A percentile compares a stretch with the other conserved stretches of the same genome.
Conservation (phyloP, 2,797 vertebrate genomes). For the Pygocentrus nattereri region DNA sequence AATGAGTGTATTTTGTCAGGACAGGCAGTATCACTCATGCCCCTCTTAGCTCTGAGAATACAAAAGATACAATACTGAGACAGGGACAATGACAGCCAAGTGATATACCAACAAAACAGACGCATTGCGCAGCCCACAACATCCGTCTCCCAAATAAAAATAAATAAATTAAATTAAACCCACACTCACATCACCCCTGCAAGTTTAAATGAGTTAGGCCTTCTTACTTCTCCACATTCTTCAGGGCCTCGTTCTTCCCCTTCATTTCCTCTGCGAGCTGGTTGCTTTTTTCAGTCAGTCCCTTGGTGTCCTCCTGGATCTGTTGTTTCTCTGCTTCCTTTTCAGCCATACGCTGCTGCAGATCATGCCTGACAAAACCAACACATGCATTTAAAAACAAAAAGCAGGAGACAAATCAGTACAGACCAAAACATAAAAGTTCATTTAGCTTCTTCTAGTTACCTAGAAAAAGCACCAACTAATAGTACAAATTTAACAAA, state of each 20-base stretch:
- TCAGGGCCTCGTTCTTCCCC: slow-evolving; percentile 86
- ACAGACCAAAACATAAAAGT: not conserved
- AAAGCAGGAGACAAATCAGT: not conserved
- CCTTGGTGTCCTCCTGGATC: slow-evolving; percentile 89
- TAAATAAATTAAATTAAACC: not conserved
- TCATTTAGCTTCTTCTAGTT: not conserved
- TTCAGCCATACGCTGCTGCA: slow-evolving; percentile 84
- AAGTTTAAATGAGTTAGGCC: slow-evolving; percentile 1
- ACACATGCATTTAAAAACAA: not conserved
- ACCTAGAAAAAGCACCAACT: not conserved
- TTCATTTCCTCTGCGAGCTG: slow-evolving; percentile 87
- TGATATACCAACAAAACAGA: slow-evolving; percentile 14
- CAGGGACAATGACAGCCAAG: not conserved
- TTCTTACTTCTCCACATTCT: slow-evolving; percentile 91
- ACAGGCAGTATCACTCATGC: slow-evolving; percentile 14
- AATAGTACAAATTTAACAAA: too few species aligned
- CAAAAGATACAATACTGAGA: not conserved
- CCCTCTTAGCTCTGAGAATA: slow-evolving; percentile 2
- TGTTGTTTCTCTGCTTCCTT: slow-evolving; percentile 88
- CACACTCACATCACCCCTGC: not conserved
- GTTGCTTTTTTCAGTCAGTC: slow-evolving; percentile 86
- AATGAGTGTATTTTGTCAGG: slow-evolving; percentile 26
- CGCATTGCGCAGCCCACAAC: not conserved
- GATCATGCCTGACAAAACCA: slow-evolving; percentile 81
- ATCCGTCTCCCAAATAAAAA: not conserved